Evolutionary conservation across 1,140 invertebrate species (phyloP).

Genomic region (Drosophila obscura): DNA sequence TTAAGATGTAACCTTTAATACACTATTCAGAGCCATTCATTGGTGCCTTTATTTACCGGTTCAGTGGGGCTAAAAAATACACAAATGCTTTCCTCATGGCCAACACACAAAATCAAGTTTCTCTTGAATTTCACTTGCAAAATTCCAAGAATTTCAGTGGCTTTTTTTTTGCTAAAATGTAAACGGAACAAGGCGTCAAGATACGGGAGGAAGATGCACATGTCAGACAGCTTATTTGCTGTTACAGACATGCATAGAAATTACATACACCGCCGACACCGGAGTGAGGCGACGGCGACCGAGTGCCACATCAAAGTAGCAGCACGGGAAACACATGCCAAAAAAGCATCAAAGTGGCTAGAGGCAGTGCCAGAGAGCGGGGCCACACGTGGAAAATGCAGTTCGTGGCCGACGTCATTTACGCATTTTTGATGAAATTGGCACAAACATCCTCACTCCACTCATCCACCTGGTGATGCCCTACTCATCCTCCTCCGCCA

Average conservation of each 20-base stretch:
- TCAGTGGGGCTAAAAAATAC: conserved; percentile 23
- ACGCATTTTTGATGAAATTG: conserved; percentile 57
- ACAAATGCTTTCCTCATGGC: conserved; percentile 6
- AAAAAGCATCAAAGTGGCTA: conserved; percentile 38
- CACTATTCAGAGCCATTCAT: not conserved
- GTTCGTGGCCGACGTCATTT: conserved; percentile 37
- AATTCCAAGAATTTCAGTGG: conserved; percentile 37
- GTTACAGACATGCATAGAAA: conserved; percentile 17
- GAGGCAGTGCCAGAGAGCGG: conserved; percentile 4
- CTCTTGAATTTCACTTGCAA: conserved; percentile 39
- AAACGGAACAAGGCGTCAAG: not conserved
- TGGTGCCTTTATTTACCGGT: not conserved
- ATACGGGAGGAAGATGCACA: conserved; percentile 4
- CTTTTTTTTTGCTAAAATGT: conserved; percentile 23
- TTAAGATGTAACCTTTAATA: conserved; percentile 5
- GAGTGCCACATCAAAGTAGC: conserved; percentile 59
- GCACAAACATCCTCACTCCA: conserved; percentile 51
- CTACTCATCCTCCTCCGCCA: not conserved
- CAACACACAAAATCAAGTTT: conserved; percentile 14
- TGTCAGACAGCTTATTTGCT: conserved; percentile 7
- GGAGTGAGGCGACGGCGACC: not conserved
- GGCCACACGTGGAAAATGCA: not conserved
- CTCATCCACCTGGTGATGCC: no score
- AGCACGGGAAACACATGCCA: conserved; percentile 48
- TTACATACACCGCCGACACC: conserved; percentile 9